Base-by-base conservation (phyloP, 2,888 invertebrate genomes). In the Podotricha telesiphe region DNA sequence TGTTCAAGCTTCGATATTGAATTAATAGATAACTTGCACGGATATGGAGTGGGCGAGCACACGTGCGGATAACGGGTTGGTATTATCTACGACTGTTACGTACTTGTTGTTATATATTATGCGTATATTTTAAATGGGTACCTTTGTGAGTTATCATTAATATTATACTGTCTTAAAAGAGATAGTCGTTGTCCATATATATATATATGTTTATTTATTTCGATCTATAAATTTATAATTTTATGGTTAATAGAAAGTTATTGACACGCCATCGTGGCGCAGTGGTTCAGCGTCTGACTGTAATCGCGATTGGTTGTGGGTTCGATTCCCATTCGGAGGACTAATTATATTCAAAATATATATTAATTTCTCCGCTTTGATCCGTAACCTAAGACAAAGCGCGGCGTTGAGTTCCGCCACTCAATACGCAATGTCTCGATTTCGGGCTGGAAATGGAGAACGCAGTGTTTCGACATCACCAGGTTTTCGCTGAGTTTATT, bases 61-160 rank as follows among this genome's bases (percentile, higher is more conserved):
- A 86, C 87, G 87, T 88, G 88, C 83, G 86, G 83, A 82, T 87
- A 86, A 84, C 86, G 84, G 86, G 76, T 75, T 68, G 69, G 77
- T 80, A 78, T 87, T 88, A 88, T 87, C 88, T 80, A 78, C 76
- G 72, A 78, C 77, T 77, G 73, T 75, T 58, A 13, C 71, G 75
- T 79, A 76, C 78, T 76, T 78, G 69, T 58, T 55, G 47, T 37
- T 65, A 64, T 53, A 53, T 42, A 42, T 42, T 58, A 48, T 42
- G 37, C 15, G n/a, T 48, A 37, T 40, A 48, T 58, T 50, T 37
- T 56, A 28, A 20, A 59, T 37, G 37, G 2, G 10, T 20, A 15
- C 28, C 19, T 45, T 53, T 28, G 22, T 28, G 17, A 40, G 19
- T 22, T 59, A 59, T 59, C 11, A 59, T 59, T 42, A 15, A 59